These are phyloP conservation scores for Drosophila elegans DNA, from an alignment of 1,140 invertebrate genomes.

Conservation along the genomic window DNA sequence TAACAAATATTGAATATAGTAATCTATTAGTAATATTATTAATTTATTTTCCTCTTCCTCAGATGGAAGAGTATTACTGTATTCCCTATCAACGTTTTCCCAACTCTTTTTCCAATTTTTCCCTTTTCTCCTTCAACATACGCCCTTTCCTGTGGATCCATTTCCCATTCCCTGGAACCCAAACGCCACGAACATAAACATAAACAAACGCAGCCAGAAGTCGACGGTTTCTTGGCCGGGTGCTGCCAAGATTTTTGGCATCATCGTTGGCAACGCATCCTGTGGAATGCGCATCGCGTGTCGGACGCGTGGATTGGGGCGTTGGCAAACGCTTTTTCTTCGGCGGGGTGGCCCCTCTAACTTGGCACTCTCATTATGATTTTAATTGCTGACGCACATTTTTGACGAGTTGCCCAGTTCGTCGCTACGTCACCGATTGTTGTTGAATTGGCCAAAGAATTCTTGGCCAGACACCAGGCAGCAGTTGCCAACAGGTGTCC, in stretches of 20 bases:
- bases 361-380: slow-evolving; percentile 82
- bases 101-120: slow-evolving; percentile 1
- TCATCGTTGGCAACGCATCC: slow-evolving; percentile 74
- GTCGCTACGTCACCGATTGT: slow-evolving; percentile 70
- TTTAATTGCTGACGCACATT: slow-evolving; percentile 83
- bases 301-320: slow-evolving; percentile 53
- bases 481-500: slow-evolving; percentile 65
- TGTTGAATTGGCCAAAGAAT: slow-evolving; percentile 69
- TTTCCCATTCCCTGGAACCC: slow-evolving; percentile 27
- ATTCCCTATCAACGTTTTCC: neutral
- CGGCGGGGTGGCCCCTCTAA: slow-evolving; percentile 49
- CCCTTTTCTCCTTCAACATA: slow-evolving; percentile 2
- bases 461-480: slow-evolving; percentile 55
- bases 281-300: slow-evolving; percentile 63
- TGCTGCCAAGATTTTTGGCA: slow-evolving; percentile 73
- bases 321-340: slow-evolving; percentile 20
- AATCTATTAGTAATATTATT: too few relatives aligned
- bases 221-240: slow-evolving; percentile 32
- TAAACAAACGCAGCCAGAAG: slow-evolving; percentile 58
- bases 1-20: too few relatives aligned
- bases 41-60: too few relatives aligned
- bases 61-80: slow-evolving; percentile 7
- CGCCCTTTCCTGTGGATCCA: neutral
- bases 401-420: slow-evolving; percentile 81
- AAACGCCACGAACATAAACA: slow-evolving; percentile 63